Evolutionary conservation across 1,140 invertebrate species (phyloP).

Genomic region (Zaprionus africanus): DNA sequence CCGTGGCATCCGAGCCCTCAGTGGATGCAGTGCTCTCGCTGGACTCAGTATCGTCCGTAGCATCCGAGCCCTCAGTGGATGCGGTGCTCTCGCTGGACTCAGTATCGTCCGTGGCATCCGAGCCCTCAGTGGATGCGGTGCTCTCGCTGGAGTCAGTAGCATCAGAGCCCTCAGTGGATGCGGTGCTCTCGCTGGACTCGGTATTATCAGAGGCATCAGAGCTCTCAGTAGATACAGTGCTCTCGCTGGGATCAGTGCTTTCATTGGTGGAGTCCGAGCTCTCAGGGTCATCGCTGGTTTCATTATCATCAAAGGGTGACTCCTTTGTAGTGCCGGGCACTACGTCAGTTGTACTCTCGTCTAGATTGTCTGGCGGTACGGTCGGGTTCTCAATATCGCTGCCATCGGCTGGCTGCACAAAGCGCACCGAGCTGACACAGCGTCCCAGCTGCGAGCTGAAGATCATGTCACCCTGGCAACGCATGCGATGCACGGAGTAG

Average conservation of each 20-base stretch:
- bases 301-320: not conserved
- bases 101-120: not conserved
- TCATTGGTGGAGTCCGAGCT: not conserved
- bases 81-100: not conserved
- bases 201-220: not conserved
- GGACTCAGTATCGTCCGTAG: not conserved
- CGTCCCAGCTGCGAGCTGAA: slow-evolving; percentile 34
- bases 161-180: not conserved
- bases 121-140: not conserved
- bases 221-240: not conserved
- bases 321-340: not conserved
- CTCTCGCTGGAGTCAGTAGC: not conserved
- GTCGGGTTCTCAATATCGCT: slow-evolving; percentile 72
- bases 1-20: not conserved
- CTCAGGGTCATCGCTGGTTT: not conserved
- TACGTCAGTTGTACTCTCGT: slow-evolving; percentile 33
- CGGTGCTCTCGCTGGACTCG: too few relatives aligned
- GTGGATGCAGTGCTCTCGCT: not conserved
- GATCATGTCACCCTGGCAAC: slow-evolving; percentile 42
- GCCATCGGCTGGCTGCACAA: slow-evolving; percentile 27
- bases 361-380: slow-evolving; percentile 47
- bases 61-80: not conserved
- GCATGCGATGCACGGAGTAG: slow-evolving; percentile 37
- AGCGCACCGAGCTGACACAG: slow-evolving; percentile 20
- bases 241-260: not conserved